Base-by-base conservation (phyloP, 92 coral and sea anemone genomes). In the Palythoa grandiflora region DNA sequence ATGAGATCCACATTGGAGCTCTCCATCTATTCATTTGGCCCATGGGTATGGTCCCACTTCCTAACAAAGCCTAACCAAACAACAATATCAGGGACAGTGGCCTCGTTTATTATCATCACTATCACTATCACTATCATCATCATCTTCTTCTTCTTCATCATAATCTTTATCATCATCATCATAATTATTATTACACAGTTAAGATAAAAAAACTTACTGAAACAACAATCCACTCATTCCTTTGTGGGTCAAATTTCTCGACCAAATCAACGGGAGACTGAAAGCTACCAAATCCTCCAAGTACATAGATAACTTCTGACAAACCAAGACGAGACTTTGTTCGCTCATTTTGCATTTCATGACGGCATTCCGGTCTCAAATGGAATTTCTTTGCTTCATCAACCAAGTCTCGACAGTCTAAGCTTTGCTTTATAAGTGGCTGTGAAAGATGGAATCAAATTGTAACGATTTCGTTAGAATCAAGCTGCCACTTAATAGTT, bases 301-400 rank as follows among this genome's bases (percentile, higher is more conserved):
- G 78, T n/a, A 97, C 96, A 68, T 97, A 97, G 87, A 97, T 83
- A 83, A 97, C 95, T 83, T 97, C 98, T 37, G 94, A 93, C 77
- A 92, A 87, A 55, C 99, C 99, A 87, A 92, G 75, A 52, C 99
- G 89, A 28, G 99, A 84, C 80, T 94, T 94, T 13, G 97, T 95
- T 78, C 99, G 92, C 40, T 93, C 89, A 70, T 86, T 93, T 88
- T 97, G 98, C 94, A 97, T 91, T 72, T 87, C 79, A 13, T 89
- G 80, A 14, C 99, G 98, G 77, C 99, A 97, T 83, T 97, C 99
- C 10, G 99, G 99, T 86, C 99, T 75, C 87, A 97, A 83, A 68
- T 97, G 99, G 89, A 92, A 97, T 76, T 90, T 93, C 81, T 97
- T 97, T 12, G 99, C 99, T 81, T 97, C 99, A 73, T 97, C 99